Evolutionary conservation across 2,888 invertebrate genomes (phyloP).

Genomic region (Hypolimnas misippus): DNA sequence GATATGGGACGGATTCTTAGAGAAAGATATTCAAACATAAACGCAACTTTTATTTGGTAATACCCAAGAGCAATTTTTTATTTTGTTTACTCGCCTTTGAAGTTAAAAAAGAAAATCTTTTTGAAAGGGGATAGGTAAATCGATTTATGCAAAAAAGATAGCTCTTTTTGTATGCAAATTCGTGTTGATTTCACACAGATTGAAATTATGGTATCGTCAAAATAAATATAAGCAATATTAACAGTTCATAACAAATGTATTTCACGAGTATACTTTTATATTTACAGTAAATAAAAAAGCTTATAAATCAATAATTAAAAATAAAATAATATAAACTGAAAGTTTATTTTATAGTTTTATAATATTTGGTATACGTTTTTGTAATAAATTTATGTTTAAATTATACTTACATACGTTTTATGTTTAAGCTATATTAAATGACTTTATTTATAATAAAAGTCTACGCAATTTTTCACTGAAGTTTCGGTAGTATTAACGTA

Average conservation of each 20-base stretch:
- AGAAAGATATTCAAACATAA: constrained; percentile 66
- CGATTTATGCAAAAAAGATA: constrained; percentile 82
- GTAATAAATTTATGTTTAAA: neutral
- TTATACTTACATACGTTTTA: neutral
- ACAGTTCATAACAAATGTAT: constrained; percentile 5
- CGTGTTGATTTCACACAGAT: constrained; percentile 80
- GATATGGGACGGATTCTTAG: constrained; percentile 29
- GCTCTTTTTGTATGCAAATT: constrained; percentile 83
- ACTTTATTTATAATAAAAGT: neutral
- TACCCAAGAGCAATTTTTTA: constrained; percentile 79
- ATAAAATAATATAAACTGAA: no score
- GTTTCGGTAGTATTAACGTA: constrained; percentile 55
- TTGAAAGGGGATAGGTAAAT: constrained; percentile 81
- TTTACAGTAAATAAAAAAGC: no score
- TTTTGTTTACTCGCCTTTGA: constrained; percentile 80
- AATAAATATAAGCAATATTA: constrained; percentile 69
- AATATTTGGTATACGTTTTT: no score
- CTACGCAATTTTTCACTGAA: neutral
- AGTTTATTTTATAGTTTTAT: no score
- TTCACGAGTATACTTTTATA: no score
- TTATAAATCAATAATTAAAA: no score
- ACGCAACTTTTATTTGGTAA: constrained; percentile 78
- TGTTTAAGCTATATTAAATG: no score
- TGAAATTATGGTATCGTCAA: constrained; percentile 76
- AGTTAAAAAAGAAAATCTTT: constrained; percentile 78